Evolutionary conservation across 2,888 invertebrate genomes (phyloP).

Genomic region (Hemaris fuciformis): DNA sequence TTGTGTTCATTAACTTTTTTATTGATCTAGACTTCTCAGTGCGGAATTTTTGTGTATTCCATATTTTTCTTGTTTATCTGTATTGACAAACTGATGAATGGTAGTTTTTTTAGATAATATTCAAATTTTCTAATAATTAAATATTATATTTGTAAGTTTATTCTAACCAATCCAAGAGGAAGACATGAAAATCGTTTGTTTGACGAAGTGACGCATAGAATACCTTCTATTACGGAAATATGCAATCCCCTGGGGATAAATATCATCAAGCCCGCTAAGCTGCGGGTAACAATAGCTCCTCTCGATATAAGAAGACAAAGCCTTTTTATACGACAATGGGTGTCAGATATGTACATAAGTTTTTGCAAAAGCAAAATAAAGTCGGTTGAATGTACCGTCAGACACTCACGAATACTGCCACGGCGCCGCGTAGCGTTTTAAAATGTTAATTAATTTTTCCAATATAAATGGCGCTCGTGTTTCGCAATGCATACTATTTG

Average conservation of each 20-base stretch:
- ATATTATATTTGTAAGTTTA: too few species aligned
- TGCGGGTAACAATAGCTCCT: not conserved
- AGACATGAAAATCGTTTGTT: not conserved
- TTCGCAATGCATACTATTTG: not conserved
- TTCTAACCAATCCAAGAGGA: not conserved
- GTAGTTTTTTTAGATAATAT: too few species aligned
- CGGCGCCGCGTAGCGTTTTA: not conserved
- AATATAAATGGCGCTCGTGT: not conserved
- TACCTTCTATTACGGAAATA: not conserved
- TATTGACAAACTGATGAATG: too few species aligned
- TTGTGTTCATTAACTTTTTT: not conserved
- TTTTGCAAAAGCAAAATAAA: not conserved
- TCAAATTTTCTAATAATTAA: too few species aligned
- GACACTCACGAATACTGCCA: not conserved
- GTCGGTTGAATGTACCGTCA: not conserved
- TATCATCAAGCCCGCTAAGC: not conserved
- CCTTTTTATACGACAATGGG: not conserved
- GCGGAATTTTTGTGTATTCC: too few species aligned
- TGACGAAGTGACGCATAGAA: not conserved
- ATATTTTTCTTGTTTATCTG: too few species aligned
- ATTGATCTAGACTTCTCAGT: not conserved
- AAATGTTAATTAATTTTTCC: not conserved
- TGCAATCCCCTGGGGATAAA: not conserved
- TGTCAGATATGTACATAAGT: not conserved
- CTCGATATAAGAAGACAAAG: not conserved